Evolutionary conservation across 2,888 invertebrate genomes (phyloP).

Genomic region (Gnatocerus cornutus): DNA sequence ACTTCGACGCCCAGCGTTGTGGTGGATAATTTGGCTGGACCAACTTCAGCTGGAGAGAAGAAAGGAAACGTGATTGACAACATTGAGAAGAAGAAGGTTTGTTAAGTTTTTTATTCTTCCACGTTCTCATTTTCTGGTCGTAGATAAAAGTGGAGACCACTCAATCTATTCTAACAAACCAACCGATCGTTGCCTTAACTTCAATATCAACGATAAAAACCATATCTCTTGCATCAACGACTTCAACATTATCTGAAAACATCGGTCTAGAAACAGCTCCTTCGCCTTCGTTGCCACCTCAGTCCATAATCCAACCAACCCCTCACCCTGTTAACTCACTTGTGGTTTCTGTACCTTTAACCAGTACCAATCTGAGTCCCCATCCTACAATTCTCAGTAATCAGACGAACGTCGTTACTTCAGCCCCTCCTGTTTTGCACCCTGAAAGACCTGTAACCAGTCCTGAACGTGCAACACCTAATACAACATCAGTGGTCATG

Average conservation of each 20-base stretch:
- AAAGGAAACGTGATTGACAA: constrained; percentile 56
- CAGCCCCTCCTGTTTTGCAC: constrained; percentile 51
- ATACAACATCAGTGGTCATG: constrained; percentile 53
- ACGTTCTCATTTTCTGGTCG: too few species aligned
- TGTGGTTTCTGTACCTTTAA: constrained; percentile 79
- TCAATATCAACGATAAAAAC: constrained; percentile 63
- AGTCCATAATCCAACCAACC: constrained; percentile 47
- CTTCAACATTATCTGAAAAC: constrained; percentile 51
- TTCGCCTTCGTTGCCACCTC: constrained; percentile 47
- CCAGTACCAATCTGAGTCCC: constrained; percentile 71
- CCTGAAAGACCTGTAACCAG: constrained; percentile 20
- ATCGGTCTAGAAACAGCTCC: constrained; percentile 56
- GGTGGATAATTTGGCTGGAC: constrained; percentile 40
- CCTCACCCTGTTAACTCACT: constrained; percentile 66
- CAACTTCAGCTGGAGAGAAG: constrained; percentile 52
- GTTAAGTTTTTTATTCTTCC: too few species aligned
- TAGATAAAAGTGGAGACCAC: constrained; percentile 63
- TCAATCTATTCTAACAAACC: constrained; percentile 63
- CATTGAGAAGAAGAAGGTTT: constrained; percentile 63
- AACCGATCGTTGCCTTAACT: constrained; percentile 65
- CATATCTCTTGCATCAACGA: constrained; percentile 52
- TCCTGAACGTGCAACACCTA: constrained; percentile 25
- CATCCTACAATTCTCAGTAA: constrained; percentile 66
- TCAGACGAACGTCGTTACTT: constrained; percentile 59
- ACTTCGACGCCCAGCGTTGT: constrained; percentile 53